phyloP scores from a whole-genome alignment of 2,113 vertebrate species.

The Stomatorhinus ivindoensis region DNA sequence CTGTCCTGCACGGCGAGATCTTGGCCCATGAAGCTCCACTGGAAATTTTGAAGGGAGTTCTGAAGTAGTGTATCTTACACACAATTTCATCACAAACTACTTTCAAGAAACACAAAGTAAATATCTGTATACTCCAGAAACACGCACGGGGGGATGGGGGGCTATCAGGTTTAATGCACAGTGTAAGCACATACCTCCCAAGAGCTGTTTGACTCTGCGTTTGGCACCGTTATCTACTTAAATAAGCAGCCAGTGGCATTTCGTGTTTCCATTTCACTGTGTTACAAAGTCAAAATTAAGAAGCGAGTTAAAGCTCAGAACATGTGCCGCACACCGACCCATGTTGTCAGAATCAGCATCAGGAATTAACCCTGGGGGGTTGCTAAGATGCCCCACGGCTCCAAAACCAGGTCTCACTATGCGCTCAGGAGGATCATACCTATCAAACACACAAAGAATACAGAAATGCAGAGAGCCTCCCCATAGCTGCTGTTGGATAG shows the following conservation, averaged over 20 bases:
- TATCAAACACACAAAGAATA: neutral
- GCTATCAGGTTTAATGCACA: neutral
- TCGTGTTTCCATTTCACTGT: neutral
- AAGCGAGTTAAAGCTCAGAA: neutral
- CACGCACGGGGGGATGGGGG: neutral
- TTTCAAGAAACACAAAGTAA: neutral
- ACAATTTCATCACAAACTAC: conserved; percentile 8
- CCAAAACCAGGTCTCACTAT: neutral
- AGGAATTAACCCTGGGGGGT: neutral
- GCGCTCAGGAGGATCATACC: neutral
- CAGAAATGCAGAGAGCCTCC: neutral
- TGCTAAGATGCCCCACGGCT: neutral
- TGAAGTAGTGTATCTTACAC: neutral
- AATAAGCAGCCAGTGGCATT: neutral
- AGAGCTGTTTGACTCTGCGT: neutral
- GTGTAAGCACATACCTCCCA: neutral
- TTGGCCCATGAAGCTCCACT: neutral
- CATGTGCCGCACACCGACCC: neutral
- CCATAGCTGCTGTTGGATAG: neutral
- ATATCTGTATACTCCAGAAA: neutral
- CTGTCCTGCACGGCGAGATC: neutral
- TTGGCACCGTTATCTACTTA: neutral
- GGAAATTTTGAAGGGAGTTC: neutral
- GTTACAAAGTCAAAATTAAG: neutral
- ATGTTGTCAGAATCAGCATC: neutral